Evolutionary conservation across 1,140 invertebrate species (phyloP), one percentile per base, ranked within the genome.

Genomic region (Drosophila hydei): DNA sequence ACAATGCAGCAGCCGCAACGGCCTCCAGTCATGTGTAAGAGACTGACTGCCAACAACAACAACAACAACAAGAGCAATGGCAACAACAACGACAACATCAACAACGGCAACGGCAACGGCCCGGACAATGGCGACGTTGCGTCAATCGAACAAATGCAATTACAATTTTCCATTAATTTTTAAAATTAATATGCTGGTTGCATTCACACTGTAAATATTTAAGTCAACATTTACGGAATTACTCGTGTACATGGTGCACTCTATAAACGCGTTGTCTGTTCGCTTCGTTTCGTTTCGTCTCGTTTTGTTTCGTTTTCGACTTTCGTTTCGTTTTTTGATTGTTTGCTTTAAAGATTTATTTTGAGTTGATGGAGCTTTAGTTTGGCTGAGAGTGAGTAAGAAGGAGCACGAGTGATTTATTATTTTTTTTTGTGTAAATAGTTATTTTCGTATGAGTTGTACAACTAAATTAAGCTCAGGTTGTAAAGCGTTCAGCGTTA

Each of bases 61-160:
- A 47, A 12, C 36, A 38, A 12, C 36, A 12, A 0, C 12, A 14
- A 14, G 7, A 38, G 0, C 36, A 14, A 14, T 16, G 60, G 42
- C 43, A 58, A 61, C 14, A 14, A n/a, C 30, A 38, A 4, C 27
- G 3, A 50, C n/a, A 25, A 12, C 25, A 30, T 18, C 27, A 11
- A 21, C 25, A 48, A 38, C 18, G 21, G 43, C 11, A 25, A n/a
- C 23, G 21, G 30, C 23, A 47, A 18, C 12, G n/a, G 18, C 42
- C 42, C 40, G 36, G 33, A 63, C 45, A 63, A 43, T 40, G 65
- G n/a, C 48, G 18, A 62, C 47, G 59, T 60, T 33, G 67, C 58
- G 40, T 55, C 80, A 85, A 77, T 80, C 80, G 60, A 77, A 87
- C 69, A 85, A 84, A 87, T 87, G 77, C 78, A 87, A 88, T 88